Percentiles rank a stretch among this genome's conserved stretches.
phyloP scores from a whole-genome alignment of 2,888 invertebrate species.

The Gari tellinella region DNA sequence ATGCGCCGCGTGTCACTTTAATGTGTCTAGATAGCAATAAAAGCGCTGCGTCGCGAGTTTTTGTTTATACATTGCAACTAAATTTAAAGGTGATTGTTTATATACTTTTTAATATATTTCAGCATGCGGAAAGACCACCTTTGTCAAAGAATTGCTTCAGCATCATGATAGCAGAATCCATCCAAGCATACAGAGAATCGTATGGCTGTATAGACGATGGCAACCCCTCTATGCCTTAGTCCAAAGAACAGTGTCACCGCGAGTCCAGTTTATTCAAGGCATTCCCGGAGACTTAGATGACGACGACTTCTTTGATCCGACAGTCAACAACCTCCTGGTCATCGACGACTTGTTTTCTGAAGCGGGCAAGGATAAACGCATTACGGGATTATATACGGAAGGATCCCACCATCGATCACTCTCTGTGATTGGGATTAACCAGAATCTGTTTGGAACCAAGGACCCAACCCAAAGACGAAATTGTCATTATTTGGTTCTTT shows the following conservation, averaged over 20 bases:
- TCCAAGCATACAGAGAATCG: not conserved
- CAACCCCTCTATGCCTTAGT: slow-evolving; percentile 2
- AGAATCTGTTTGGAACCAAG: slow-evolving; percentile 3
- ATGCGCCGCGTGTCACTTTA: too few relatives aligned
- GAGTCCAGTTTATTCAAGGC: slow-evolving; percentile 3
- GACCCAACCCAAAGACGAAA: slow-evolving; percentile 4
- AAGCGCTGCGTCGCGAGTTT: too few relatives aligned
- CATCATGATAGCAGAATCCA: slow-evolving; percentile 4
- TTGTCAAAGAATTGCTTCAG: slow-evolving; percentile 3
- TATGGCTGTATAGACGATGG: slow-evolving; percentile 3
- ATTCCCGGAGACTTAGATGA: slow-evolving; percentile 17
- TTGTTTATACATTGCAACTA: too few relatives aligned
- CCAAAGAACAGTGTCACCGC: not conserved
- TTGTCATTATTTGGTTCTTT: too few relatives aligned
- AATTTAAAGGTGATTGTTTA: too few relatives aligned
- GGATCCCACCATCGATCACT: not conserved
- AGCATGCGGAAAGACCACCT: slow-evolving; percentile 8
- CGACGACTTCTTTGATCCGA: slow-evolving; percentile 21
- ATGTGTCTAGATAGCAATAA: too few relatives aligned
- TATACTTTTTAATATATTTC: slow-evolving; percentile 7
- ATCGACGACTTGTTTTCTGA: slow-evolving; percentile 1
- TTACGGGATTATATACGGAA: slow-evolving; percentile 6
- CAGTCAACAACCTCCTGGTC: slow-evolving; percentile 7
- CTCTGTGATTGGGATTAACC: not conserved
- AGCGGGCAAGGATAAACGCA: not conserved